phyloP scores from a whole-genome alignment of 2,888 invertebrate species.

The Rhingia rostrata region DNA sequence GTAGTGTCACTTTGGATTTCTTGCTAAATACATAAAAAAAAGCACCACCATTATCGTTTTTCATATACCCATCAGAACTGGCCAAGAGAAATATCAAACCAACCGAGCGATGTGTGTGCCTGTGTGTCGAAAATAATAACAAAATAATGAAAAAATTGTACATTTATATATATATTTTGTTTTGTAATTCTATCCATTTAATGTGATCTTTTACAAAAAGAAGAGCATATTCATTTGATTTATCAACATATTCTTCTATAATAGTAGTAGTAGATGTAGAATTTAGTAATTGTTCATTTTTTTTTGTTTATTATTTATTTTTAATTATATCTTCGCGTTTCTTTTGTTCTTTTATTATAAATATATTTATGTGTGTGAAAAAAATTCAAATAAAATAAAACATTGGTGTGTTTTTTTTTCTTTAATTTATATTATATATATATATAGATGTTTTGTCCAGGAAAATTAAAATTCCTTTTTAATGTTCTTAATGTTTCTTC shows the following conservation, averaged over 20 bases:
- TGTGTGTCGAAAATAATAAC: conserved; percentile 5
- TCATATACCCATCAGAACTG: no score
- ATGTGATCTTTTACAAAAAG: conserved; percentile 41
- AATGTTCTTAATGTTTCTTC: conserved; percentile 42
- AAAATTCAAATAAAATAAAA: conserved; percentile 51
- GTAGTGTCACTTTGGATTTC: no score
- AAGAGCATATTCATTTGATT: conserved; percentile 19
- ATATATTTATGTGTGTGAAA: conserved; percentile 35
- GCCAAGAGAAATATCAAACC: no score
- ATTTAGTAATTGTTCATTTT: conserved; percentile 29
- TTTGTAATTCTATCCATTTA: conserved; percentile 22
- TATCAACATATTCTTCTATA: conserved; percentile 47
- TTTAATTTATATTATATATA: conserved; percentile 67
- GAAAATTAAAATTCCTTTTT: conserved; percentile 67
- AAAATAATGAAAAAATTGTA: conserved; percentile 3
- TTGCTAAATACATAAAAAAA: no score
- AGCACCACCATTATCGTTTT: no score
- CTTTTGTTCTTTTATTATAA: conserved; percentile 36
- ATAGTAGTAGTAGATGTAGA: conserved; percentile 38
- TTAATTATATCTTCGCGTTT: conserved; percentile 14
- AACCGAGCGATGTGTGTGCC: neutral
- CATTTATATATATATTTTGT: conserved; percentile 7
- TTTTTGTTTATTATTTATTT: neutral
- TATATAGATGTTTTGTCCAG: conserved; percentile 46
- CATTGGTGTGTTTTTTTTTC: conserved; percentile 49